Evolutionary conservation across 2,797 vertebrate genomes (phyloP).

Genomic region (Gymnocypris eckloni): DNA sequence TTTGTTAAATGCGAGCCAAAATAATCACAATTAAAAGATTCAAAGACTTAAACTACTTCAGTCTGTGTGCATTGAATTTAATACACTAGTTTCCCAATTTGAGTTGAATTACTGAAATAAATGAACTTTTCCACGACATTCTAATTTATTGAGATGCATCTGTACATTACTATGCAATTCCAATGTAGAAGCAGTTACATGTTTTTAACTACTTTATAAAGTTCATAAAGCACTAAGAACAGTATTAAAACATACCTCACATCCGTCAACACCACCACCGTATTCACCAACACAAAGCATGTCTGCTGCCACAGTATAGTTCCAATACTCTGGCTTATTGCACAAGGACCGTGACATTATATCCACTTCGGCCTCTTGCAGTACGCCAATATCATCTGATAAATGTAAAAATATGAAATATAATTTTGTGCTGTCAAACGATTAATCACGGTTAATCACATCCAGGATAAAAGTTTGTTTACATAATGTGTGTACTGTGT

Average conservation of each 20-base stretch:
- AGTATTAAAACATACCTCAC: constrained; percentile 2
- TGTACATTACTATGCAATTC: background rate
- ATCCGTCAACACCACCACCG: background rate
- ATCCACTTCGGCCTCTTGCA: constrained; percentile 12
- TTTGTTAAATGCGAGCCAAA: too few species aligned
- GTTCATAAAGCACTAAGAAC: background rate
- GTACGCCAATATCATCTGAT: constrained; percentile 6
- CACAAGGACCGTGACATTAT: constrained; percentile 15
- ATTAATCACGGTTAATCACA: too few species aligned
- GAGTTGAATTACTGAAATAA: too few species aligned
- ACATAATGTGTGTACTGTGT: too few species aligned
- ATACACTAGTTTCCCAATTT: too few species aligned
- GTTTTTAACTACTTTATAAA: background rate
- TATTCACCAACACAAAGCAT: constrained; percentile 14
- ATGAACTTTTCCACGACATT: too few species aligned
- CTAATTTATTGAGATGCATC: too few species aligned
- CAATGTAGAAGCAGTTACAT: background rate
- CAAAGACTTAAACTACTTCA: too few species aligned
- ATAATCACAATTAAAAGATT: rapidly evolving
- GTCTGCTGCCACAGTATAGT: background rate
- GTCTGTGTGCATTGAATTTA: too few species aligned
- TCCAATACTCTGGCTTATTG: background rate
- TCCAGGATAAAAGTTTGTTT: too few species aligned
- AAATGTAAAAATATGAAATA: background rate
- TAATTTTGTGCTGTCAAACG: too few species aligned